Conservation (phyloP, 2,113 vertebrate genomes). For the Acanthochromis polyacanthus region DNA sequence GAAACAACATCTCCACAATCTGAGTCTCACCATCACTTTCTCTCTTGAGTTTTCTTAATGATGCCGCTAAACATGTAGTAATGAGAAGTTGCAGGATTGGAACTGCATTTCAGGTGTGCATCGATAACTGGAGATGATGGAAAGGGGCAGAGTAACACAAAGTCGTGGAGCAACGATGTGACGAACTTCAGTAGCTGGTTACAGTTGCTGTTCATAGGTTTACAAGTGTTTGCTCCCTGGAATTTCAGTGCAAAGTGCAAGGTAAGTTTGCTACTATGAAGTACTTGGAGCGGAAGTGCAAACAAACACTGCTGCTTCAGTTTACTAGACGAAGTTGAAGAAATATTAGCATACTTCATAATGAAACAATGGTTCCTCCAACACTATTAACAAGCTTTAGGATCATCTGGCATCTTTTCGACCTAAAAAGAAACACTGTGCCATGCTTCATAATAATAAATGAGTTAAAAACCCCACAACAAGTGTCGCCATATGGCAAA, state of each 20-base stretch:
- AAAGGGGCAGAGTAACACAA: not conserved
- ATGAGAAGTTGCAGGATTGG: slow-evolving; percentile 8
- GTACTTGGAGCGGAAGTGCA: not conserved
- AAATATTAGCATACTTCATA: not conserved
- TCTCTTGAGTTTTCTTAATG: slow-evolving; percentile 10
- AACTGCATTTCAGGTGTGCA: slow-evolving; percentile 13
- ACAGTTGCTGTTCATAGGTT: no score
- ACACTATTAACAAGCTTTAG: not conserved
- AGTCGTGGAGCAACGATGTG: not conserved
- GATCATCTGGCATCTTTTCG: not conserved
- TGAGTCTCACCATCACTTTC: not conserved
- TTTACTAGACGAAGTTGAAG: not conserved
- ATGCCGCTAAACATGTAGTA: slow-evolving; percentile 20
- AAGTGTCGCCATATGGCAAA: not conserved
- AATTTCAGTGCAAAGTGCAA: not conserved
- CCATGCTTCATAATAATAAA: not conserved
- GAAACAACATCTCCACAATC: not conserved
- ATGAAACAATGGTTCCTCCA: not conserved
- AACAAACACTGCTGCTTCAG: not conserved
- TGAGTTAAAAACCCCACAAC: not conserved
- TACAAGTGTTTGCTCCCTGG: not conserved
- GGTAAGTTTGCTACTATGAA: not conserved
- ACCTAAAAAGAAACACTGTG: not conserved
- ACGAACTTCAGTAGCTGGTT: no score
- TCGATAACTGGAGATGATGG: slow-evolving; percentile 17